These are phyloP conservation scores for Caenorhabditis zanzibari DNA, from an alignment of 2,888 invertebrate genomes.

Conservation along the genomic window DNA sequence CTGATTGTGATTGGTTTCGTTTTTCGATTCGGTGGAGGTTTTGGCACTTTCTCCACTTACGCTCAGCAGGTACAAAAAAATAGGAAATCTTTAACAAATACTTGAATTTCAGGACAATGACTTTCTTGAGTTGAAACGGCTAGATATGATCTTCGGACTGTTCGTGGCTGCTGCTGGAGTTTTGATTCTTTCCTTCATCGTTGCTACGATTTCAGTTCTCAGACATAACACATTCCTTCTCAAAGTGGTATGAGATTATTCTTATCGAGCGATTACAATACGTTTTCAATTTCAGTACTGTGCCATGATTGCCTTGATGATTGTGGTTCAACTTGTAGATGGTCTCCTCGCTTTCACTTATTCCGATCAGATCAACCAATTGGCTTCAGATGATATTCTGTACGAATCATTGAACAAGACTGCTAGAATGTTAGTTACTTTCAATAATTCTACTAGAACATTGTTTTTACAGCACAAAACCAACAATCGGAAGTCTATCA, in stretches of 20 bases:
- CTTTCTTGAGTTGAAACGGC: slow-evolving; percentile 68
- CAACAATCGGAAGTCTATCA: slow-evolving; percentile 33
- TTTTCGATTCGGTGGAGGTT: slow-evolving; percentile 70
- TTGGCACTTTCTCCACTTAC: slow-evolving; percentile 66
- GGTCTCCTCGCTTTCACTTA: slow-evolving; percentile 73
- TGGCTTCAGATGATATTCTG: slow-evolving; percentile 66
- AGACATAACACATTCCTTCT: slow-evolving; percentile 64
- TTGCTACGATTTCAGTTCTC: slow-evolving; percentile 59
- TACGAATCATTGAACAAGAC: slow-evolving; percentile 62
- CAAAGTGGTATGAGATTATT: slow-evolving; percentile 63
- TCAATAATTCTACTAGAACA: neutral
- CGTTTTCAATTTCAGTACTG: slow-evolving; percentile 65
- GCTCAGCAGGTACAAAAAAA: slow-evolving; percentile 60
- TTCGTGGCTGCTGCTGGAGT: slow-evolving; percentile 69
- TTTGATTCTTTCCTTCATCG: slow-evolving; percentile 65
- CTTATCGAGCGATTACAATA: too few relatives aligned
- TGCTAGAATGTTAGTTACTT: slow-evolving; percentile 40
- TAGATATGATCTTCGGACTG: slow-evolving; percentile 72
- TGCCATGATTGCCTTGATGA: slow-evolving; percentile 69
- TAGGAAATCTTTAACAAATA: neutral
- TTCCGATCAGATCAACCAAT: slow-evolving; percentile 68
- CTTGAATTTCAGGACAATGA: slow-evolving; percentile 63
- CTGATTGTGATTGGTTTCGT: slow-evolving; percentile 72
- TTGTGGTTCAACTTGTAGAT: slow-evolving; percentile 69
- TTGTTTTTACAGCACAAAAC: slow-evolving; percentile 10